Conservation (phyloP, 2,888 invertebrate species). For the Pseudococcus viburni region DNA sequence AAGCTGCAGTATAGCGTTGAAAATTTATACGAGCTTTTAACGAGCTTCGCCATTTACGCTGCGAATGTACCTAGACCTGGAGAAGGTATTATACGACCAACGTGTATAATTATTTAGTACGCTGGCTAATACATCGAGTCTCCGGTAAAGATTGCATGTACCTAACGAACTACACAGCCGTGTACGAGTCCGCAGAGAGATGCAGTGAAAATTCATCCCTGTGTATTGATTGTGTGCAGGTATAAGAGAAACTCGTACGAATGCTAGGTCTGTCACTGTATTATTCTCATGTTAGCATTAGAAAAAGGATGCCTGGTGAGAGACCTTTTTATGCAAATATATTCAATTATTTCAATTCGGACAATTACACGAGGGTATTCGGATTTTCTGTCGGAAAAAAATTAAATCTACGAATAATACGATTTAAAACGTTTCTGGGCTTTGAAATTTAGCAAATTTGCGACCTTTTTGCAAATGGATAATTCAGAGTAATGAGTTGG, state of each 20-base stretch:
- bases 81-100: neutral
- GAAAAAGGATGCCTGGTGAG: neutral
- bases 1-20: neutral
- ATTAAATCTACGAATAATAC: too few species aligned
- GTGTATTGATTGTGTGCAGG: neutral
- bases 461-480: too few species aligned
- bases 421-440: too few species aligned
- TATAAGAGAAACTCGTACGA: neutral
- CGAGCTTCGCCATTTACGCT: constrained; percentile 6
- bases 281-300: neutral
- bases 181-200: neutral
- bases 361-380: neutral
- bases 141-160: neutral
- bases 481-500: too few species aligned
- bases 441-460: too few species aligned
- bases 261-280: neutral
- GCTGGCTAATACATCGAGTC: neutral
- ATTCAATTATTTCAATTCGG: neutral
- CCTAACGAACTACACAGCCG: neutral
- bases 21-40: constrained; percentile 34
- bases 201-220: neutral
- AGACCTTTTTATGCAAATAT: neutral
- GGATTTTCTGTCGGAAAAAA: too few species aligned
- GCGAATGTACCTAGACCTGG: neutral
- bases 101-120: constrained; percentile 1